A percentile compares a stretch with the other conserved stretches of the same genome.
Evolutionary conservation across 2,113 vertebrate genomes (phyloP).

Genomic region (Suricata suricatta): DNA sequence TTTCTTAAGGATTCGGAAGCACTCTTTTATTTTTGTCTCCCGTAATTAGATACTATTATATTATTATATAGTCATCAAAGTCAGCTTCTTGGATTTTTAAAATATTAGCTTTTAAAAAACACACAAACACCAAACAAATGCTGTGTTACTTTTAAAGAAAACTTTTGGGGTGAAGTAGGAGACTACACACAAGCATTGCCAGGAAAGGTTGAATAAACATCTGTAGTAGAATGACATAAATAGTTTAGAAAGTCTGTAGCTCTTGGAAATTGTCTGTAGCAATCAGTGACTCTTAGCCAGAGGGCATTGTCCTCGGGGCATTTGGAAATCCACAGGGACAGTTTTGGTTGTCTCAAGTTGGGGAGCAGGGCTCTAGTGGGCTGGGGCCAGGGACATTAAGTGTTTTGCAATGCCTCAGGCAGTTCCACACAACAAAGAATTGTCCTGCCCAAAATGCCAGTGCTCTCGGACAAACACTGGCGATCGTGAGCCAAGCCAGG

Average conservation of each 20-base stretch:
- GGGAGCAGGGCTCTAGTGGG: neutral
- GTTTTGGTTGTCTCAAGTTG: constrained; percentile 3
- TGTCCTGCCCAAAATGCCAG: neutral
- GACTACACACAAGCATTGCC: constrained; percentile 17
- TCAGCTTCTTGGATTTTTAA: constrained; percentile 22
- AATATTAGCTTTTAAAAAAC: neutral
- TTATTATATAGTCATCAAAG: constrained; percentile 16
- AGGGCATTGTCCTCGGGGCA: neutral
- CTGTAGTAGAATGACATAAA: neutral
- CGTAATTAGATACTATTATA: constrained; percentile 48
- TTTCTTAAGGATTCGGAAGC: constrained; percentile 42
- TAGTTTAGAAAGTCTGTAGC: neutral
- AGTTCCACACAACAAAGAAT: neutral
- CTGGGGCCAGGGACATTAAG: neutral
- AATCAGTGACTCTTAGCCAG: neutral
- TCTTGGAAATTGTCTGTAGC: neutral
- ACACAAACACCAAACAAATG: neutral
- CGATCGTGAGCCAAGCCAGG: neutral
- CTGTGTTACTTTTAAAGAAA: constrained; percentile 47
- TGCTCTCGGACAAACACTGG: neutral
- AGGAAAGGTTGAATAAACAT: constrained; percentile 50
- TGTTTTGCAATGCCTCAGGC: constrained; percentile 24
- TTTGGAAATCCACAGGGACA: constrained; percentile 3
- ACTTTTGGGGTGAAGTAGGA: constrained; percentile 23
- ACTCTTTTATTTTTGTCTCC: constrained; percentile 47